Percentiles rank a stretch among this genome's conserved stretches.
phyloP scores from a whole-genome alignment of 1,140 invertebrate species.

The Brachystomella parvula region DNA sequence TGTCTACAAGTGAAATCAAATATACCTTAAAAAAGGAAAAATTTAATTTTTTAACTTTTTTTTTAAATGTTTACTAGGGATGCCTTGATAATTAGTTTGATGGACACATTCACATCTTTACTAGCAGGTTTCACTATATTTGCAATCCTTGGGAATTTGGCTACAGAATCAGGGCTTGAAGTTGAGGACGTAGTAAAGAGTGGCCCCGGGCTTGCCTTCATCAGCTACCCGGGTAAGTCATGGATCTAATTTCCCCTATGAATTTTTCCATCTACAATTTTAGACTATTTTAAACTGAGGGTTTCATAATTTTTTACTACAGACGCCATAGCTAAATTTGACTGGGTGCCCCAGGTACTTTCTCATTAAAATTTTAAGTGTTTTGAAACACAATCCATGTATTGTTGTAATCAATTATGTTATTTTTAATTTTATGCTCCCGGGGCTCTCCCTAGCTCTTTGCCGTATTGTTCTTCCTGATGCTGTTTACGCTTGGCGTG shows the following conservation, averaged over 20 bases:
- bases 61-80: slow-evolving; percentile 41
- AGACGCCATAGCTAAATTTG: slow-evolving; percentile 77
- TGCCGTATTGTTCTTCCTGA: slow-evolving; percentile 51
- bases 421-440: slow-evolving; percentile 19
- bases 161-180: slow-evolving; percentile 38
- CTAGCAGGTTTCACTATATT: slow-evolving; percentile 51
- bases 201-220: slow-evolving; percentile 42
- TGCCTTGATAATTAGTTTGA: slow-evolving; percentile 47
- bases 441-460: slow-evolving; percentile 63
- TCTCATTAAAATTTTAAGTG: not conserved
- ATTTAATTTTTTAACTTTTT: too few relatives aligned
- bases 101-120: slow-evolving; percentile 50
- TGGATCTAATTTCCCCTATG: not conserved
- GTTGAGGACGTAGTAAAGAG: slow-evolving; percentile 47
- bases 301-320: slow-evolving; percentile 10
- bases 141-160: slow-evolving; percentile 46
- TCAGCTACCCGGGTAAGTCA: not conserved
- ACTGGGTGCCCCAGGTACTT: slow-evolving; percentile 56
- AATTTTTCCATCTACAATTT: too few relatives aligned
- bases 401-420: not conserved
- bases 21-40: too few relatives aligned
- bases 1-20: slow-evolving; percentile 62
- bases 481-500: slow-evolving; percentile 43
- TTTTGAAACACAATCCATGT: not conserved
- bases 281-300: too few relatives aligned